phyloP scores from a whole-genome alignment of 2,797 vertebrate species.

The Manis crassicaudata region DNA sequence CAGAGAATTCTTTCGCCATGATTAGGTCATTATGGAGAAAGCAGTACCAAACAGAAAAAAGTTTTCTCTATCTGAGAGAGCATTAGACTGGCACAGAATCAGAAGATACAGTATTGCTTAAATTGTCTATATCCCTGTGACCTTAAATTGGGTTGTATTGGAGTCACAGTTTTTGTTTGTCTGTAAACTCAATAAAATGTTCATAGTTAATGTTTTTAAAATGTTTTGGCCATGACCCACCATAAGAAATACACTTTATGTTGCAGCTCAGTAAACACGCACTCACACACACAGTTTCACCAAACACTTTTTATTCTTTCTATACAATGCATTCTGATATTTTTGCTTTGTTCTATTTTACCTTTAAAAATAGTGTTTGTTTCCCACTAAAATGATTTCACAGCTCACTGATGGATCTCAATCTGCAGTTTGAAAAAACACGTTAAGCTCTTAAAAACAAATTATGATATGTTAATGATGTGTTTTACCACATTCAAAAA shows the following conservation, averaged over 20 bases:
- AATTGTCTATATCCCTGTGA: neutral
- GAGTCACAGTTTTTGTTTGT: neutral
- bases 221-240: neutral
- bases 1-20: neutral
- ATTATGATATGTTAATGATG: neutral
- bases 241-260: conserved; percentile 1
- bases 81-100: neutral
- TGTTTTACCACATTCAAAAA: neutral
- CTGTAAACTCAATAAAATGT: neutral
- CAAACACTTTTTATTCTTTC: neutral
- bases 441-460: conserved; percentile 13
- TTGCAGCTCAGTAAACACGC: neutral
- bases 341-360: conserved; percentile 21
- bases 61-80: neutral
- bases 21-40: neutral
- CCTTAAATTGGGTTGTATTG: neutral
- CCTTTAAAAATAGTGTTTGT: neutral
- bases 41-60: neutral
- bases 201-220: neutral
- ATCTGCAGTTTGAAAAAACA: neutral
- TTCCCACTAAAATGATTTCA: conserved; percentile 2
- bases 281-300: neutral
- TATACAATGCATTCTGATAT: neutral
- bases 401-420: neutral
- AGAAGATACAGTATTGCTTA: neutral